phyloP scores from a whole-genome alignment of 2,888 invertebrate genomes.

The Meiosimyza decipiens region DNA sequence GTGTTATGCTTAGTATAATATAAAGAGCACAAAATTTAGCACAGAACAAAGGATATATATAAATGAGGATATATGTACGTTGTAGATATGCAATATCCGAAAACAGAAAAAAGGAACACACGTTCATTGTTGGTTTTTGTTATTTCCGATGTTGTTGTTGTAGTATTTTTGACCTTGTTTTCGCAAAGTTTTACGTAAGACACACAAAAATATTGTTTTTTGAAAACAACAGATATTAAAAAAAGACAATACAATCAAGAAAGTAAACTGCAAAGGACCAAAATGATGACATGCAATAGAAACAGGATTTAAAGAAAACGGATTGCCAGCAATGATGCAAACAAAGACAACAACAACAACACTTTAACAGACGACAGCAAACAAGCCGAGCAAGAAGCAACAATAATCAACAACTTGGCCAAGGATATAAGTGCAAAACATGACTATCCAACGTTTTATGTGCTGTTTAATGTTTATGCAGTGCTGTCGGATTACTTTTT shows the following conservation, averaged over 20 bases:
- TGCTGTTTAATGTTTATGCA: no score
- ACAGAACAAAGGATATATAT: not conserved
- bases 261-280: not conserved
- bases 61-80: not conserved
- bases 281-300: not conserved
- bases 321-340: no score
- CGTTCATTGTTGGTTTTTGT: constrained; percentile 3
- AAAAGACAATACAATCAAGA: constrained; percentile 1
- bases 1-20: no score
- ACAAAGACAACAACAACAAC: no score
- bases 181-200: constrained; percentile 14
- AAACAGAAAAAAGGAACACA: constrained; percentile 17
- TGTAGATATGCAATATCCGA: not conserved
- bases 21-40: not conserved
- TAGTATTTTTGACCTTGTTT: constrained; percentile 26
- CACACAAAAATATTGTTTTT: constrained; percentile 10
- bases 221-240: not conserved
- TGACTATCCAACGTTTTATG: no score
- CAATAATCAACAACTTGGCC: no score
- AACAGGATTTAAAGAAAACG: no score
- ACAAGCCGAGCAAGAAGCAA: no score
- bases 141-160: constrained; percentile 4
- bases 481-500: no score
- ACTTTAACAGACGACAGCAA: no score
- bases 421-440: no score